Evolutionary conservation across 2,797 vertebrate genomes (phyloP), one percentile per base, ranked within the genome.

Genomic region (Benthosema pterotum): DNA sequence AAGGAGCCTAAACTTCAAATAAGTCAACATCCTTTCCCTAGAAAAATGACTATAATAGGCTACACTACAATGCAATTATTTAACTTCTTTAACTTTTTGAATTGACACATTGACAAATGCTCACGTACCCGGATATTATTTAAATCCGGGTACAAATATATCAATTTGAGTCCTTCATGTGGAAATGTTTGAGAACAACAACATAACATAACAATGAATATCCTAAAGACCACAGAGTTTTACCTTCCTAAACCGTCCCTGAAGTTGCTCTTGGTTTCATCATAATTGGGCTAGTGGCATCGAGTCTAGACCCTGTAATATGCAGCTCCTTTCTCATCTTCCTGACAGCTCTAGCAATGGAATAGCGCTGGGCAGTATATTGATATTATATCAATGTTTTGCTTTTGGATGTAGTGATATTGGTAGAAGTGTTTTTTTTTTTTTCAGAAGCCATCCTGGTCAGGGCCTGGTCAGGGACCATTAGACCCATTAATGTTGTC

Each of bases 181-280:
- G 32, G 11, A 38, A 38, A 38, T 38, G 32, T 38, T 38, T 38
- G 7, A 38, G 8, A 9, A 9, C 32, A 7, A 7, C 32, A 38
- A 38, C 32, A 38, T 38, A 7, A 38, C 8, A 38, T 9, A 8
- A 38, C 32, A 38, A 8, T 38, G 32, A 9, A 38, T 38, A 38
- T 38, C 32, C 32, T 38, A 38, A 61, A 67, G 42, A 66, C 63
- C 54, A 63, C 53, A 67, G 32, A 75, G 62, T 67, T 52, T 57
- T 71, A 15, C 16, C 52, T 75, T 74, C 19, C 22, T 57, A 73
- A 77, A 72, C 42, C 72, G 42, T 78, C 58, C 19, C 51, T 69
- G 59, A 46, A n/a, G 60, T 87, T 84, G 53, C 82, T 65, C 56
- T 22, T 2, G 56, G 65, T 86, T 87, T 74, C 83, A 83, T 87